phyloP scores from a whole-genome alignment of 2,888 invertebrate species.

The Spatulosminthurus flaviceps region DNA sequence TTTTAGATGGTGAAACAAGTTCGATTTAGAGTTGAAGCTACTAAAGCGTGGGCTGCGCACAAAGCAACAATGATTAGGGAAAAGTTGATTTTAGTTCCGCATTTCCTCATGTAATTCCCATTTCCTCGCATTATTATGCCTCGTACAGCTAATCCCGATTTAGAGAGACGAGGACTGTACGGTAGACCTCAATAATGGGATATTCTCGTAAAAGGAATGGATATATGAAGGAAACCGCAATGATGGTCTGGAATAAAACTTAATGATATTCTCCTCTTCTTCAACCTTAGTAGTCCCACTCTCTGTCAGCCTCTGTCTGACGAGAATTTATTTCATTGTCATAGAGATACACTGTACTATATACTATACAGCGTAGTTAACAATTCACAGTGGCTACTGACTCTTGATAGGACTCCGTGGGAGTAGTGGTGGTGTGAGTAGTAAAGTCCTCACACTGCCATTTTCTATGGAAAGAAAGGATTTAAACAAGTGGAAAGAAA shows the following conservation, averaged over 20 bases:
- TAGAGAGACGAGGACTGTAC: neutral
- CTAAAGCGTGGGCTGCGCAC: too few relatives aligned
- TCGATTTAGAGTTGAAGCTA: neutral
- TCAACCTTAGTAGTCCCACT: too few relatives aligned
- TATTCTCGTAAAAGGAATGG: neutral
- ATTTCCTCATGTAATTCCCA: neutral
- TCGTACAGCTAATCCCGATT: neutral
- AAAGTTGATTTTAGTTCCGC: neutral
- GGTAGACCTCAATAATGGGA: neutral
- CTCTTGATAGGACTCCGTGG: neutral
- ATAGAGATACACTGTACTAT: neutral
- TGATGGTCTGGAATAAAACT: neutral
- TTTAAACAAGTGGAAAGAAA: slow-evolving; percentile 19
- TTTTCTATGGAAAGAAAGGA: slow-evolving; percentile 10
- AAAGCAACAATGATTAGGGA: too few relatives aligned
- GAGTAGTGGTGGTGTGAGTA: neutral
- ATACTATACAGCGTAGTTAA: neutral
- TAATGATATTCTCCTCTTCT: neutral
- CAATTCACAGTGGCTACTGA: neutral
- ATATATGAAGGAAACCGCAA: neutral
- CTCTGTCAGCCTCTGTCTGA: neutral
- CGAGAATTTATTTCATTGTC: neutral
- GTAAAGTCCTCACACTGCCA: neutral
- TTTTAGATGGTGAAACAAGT: neutral
- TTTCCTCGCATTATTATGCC: slow-evolving; percentile 1